Conservation (phyloP, 2,888 invertebrate genomes). For the Hydrotaea diabolus region DNA sequence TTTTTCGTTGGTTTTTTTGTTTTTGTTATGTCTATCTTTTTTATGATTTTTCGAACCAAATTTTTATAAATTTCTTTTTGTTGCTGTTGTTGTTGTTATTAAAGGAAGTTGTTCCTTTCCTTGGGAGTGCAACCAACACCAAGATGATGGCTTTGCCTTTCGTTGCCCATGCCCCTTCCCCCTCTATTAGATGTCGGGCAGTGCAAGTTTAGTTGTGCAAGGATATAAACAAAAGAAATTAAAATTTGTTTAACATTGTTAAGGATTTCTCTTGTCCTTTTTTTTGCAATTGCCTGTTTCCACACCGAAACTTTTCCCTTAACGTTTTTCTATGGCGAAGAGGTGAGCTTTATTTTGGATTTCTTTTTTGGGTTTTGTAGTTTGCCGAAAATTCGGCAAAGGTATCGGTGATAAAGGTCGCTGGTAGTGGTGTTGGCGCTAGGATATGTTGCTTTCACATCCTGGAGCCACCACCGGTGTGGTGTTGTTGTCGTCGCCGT, state of each 20-base stretch:
- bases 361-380: constrained; percentile 15
- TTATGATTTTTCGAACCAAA: not conserved
- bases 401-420: not conserved
- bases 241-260: constrained; percentile 66
- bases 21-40: constrained; percentile 11
- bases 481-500: not conserved
- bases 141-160: constrained; percentile 13
- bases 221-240: constrained; percentile 61
- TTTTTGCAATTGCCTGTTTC: constrained; percentile 29
- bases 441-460: constrained; percentile 23
- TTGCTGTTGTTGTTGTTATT: not conserved
- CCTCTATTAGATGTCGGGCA: constrained; percentile 39
- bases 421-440: not conserved
- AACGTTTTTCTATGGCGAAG: not conserved
- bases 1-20: not conserved
- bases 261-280: constrained; percentile 21
- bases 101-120: constrained; percentile 21
- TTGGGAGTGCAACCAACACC: constrained; percentile 10
- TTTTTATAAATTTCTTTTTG: not conserved
- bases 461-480: constrained; percentile 31
- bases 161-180: not conserved
- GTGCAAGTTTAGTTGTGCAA: constrained; percentile 12
- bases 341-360: constrained; percentile 20
- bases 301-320: constrained; percentile 19
- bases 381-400: not conserved